Evolutionary conservation across 2,888 invertebrate genomes (phyloP).

Genomic region (Tetanocera ferruginea): DNA sequence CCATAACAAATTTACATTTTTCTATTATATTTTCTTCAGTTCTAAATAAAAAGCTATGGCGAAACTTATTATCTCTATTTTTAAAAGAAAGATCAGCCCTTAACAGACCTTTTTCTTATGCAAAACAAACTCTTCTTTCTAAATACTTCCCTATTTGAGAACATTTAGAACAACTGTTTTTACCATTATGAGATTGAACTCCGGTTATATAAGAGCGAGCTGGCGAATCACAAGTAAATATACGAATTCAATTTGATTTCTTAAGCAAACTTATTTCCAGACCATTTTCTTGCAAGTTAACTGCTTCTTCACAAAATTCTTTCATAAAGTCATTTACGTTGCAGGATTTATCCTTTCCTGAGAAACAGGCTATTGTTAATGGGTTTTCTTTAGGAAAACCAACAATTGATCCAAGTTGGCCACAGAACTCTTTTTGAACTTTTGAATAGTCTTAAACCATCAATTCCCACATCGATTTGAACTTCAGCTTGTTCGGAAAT

Average conservation of each 20-base stretch:
- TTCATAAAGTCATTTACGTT: too few relatives aligned
- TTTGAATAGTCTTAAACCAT: too few relatives aligned
- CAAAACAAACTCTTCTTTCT: background rate
- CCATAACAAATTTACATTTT: background rate
- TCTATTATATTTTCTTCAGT: background rate
- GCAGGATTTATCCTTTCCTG: too few relatives aligned
- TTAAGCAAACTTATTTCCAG: background rate
- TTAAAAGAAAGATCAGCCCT: background rate
- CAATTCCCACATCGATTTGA: too few relatives aligned
- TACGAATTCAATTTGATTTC: background rate
- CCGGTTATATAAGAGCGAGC: background rate
- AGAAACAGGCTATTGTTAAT: too few relatives aligned
- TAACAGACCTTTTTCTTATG: background rate
- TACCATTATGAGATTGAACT: background rate
- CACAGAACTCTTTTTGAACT: too few relatives aligned
- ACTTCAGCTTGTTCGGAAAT: too few relatives aligned
- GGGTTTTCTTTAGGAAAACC: too few relatives aligned
- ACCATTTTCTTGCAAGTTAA: too few relatives aligned
- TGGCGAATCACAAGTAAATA: constrained; percentile 7
- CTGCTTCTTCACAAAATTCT: background rate
- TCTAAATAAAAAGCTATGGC: background rate
- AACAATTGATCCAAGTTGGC: too few relatives aligned
- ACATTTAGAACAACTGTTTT: background rate
- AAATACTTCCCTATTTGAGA: background rate
- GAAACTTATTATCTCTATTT: background rate